phyloP scores from a whole-genome alignment of 2,113 vertebrate genomes.

The Colistium nudipinnis region DNA sequence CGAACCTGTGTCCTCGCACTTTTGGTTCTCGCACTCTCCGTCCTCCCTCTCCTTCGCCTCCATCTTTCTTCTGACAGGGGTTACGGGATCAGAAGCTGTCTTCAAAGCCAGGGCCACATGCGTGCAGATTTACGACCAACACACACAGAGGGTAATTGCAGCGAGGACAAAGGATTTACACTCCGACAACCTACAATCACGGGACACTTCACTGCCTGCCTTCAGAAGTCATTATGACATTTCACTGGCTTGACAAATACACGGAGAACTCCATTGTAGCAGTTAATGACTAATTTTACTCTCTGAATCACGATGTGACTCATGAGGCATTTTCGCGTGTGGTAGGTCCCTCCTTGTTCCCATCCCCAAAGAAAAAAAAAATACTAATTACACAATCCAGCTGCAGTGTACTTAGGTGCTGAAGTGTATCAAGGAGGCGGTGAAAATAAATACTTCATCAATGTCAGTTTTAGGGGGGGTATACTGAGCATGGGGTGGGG shows the following conservation, averaged over 20 bases:
- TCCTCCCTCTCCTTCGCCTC: slow-evolving; percentile 3
- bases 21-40: not conserved
- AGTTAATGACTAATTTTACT: slow-evolving; percentile 43
- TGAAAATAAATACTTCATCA: slow-evolving; percentile 44
- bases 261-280: slow-evolving; percentile 29
- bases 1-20: no score
- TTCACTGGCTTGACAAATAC: slow-evolving; percentile 10
- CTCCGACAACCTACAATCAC: slow-evolving; percentile 44
- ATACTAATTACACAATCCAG: slow-evolving; percentile 56
- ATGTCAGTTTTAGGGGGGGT: slow-evolving; percentile 23
- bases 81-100: slow-evolving; percentile 58
- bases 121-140: slow-evolving; percentile 62
- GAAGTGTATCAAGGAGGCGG: slow-evolving; percentile 3
- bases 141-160: slow-evolving; percentile 64
- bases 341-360: slow-evolving; percentile 42
- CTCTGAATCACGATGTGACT: slow-evolving; percentile 43
- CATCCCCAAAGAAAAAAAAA: slow-evolving; percentile 38
- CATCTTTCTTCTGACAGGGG: slow-evolving; percentile 25
- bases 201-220: slow-evolving; percentile 27
- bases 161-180: slow-evolving; percentile 52
- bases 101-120: slow-evolving; percentile 59
- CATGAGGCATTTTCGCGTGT: slow-evolving; percentile 39
- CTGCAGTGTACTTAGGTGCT: slow-evolving; percentile 25
- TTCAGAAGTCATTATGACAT: slow-evolving; percentile 19
- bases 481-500: slow-evolving; percentile 36